Evolutionary conservation across 2,888 invertebrate species (phyloP), one percentile per base, ranked within the genome.

Genomic region (Ectemnius continuus): DNA sequence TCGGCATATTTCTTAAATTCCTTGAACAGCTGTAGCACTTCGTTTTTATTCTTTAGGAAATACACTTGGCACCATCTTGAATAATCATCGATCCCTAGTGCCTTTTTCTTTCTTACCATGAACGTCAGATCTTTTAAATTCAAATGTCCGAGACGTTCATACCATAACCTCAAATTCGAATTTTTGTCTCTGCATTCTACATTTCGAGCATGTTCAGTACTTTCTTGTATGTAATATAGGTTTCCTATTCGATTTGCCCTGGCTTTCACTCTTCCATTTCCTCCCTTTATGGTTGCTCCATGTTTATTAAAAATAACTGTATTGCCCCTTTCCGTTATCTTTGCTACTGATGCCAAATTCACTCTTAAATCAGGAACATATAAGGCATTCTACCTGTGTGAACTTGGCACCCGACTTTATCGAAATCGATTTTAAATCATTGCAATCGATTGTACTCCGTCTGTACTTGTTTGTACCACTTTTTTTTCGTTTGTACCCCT

Each of bases 121-220:
- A 20, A 20, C 20, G 20, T 14, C 5, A 67, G 2, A 52, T 74
- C 74, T 59, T 47, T 70, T n/a, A n/a, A 2, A 61, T 75, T 70
- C 8, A 75, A 26, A 16, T 75, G 75, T 8, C 70, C 75, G 4
- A 71, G 8, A 4, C 70, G 28, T 47, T 67, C 67, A 36, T 71
- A 67, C 67, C 75, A 75, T 4, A 67, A 26, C 47, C 67, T 64
- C 4, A 73, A 20, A 5, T 62, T 18, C 5, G 36, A 58, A 16
- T 18, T 58, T 0, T 45, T 16, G n/a, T 18, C 14, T 1, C 3
- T 4, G 45, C 26, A 16, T 13, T 36, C 1, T 16, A n/a, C 18
- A 57, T 36, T 16, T 20, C 57, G 45, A 58, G 2, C 65, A 13
- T 45, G 6, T 58, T 20, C 20, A 20, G 20, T 8, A 4, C 18